These are phyloP conservation scores for Neocrepidodera transversa DNA, from an alignment of 2,888 invertebrate species.

Conservation along the genomic window DNA sequence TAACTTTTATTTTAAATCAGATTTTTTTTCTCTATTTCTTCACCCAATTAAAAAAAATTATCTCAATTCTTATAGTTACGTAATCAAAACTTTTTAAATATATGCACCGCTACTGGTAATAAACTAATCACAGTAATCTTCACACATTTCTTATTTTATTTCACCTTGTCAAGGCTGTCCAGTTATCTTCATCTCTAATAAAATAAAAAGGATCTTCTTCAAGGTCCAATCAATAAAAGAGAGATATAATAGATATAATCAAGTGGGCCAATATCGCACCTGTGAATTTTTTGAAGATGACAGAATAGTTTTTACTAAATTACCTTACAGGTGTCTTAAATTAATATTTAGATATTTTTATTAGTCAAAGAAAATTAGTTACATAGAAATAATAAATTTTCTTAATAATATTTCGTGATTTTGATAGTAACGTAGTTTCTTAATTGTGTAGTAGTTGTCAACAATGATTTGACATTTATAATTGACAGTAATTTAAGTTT, in stretches of 20 bases:
- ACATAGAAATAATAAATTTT: no score
- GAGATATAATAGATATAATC: not conserved
- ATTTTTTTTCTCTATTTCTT: no score
- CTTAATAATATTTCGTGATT: no score
- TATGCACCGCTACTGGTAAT: not conserved
- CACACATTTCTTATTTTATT: slow-evolving; percentile 2
- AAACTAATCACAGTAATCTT: not conserved
- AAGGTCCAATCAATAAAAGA: not conserved
- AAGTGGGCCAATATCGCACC: not conserved
- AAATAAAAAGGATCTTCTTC: slow-evolving; percentile 17
- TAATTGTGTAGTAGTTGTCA: no score
- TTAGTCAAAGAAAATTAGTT: no score
- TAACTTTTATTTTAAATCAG: no score
- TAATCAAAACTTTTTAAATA: no score
- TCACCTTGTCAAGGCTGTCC: slow-evolving; percentile 21
- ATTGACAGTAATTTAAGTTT: no score
- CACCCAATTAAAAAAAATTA: no score
- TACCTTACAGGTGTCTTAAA: not conserved
- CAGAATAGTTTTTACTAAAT: not conserved
- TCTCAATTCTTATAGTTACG: no score
- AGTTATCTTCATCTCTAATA: slow-evolving; percentile 7
- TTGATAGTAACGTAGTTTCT: no score
- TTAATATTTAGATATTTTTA: not conserved
- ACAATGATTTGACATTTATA: no score
- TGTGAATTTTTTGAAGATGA: not conserved